Conservation (phyloP, 2,797 vertebrate species). For the Platalea minor region DNA sequence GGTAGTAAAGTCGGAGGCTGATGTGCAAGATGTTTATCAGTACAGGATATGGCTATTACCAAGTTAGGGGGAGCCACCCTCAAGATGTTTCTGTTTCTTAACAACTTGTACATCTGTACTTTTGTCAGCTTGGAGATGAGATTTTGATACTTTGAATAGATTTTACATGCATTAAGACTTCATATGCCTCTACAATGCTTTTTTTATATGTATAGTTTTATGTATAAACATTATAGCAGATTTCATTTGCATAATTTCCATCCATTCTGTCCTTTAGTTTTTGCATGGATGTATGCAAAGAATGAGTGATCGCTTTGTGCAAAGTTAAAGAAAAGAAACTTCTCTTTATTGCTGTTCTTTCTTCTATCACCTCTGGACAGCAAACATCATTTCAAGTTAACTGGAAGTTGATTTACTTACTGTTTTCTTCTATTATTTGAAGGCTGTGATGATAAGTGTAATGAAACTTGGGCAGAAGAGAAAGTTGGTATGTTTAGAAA, state of each 20-base stretch:
- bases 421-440: neutral
- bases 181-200: neutral
- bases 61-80: neutral
- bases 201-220: neutral
- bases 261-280: neutral
- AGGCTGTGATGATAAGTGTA: neutral
- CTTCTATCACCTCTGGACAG: neutral
- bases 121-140: neutral
- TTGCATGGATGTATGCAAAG: neutral
- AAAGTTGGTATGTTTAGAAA: neutral
- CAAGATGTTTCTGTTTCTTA: slow-evolving; percentile 27
- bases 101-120: neutral
- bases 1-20: slow-evolving; percentile 56
- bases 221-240: neutral
- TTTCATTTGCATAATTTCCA: neutral
- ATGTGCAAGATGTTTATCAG: slow-evolving; percentile 67
- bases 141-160: neutral
- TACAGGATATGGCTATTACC: slow-evolving; percentile 20
- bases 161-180: neutral
- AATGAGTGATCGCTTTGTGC: neutral
- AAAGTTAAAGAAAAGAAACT: neutral
- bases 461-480: neutral
- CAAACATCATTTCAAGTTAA: neutral
- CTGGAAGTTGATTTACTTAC: neutral
- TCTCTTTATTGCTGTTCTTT: neutral